Conservation (phyloP, 2,888 invertebrate species). For the Micoletzkya japonica region DNA sequence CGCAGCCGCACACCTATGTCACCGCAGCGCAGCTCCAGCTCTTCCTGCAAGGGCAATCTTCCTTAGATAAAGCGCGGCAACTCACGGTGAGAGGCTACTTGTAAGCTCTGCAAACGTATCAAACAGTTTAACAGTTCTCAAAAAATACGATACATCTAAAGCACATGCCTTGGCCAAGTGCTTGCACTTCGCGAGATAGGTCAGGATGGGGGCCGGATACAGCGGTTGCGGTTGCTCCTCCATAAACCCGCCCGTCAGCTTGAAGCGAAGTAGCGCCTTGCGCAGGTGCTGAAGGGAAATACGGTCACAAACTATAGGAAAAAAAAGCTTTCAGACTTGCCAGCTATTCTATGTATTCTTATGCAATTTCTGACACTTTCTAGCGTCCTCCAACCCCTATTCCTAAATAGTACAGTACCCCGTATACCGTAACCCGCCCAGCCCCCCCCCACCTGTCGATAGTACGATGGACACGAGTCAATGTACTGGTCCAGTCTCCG, state of each 20-base stretch:
- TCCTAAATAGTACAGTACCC: not conserved
- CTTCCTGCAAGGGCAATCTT: constrained; percentile 52
- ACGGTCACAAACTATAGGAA: not conserved
- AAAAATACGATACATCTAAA: not conserved
- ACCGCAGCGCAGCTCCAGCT: constrained; percentile 61
- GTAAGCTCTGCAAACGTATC: not conserved
- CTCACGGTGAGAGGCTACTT: not conserved
- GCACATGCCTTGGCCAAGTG: constrained; percentile 74
- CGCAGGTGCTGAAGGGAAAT: constrained; percentile 76
- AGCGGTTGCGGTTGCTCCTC: constrained; percentile 71
- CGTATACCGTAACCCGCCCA: not conserved
- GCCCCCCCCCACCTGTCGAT: constrained; percentile 66
- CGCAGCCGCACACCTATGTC: constrained; percentile 30
- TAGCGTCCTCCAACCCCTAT: not conserved
- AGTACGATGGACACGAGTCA: constrained; percentile 94
- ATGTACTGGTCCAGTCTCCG: constrained; percentile 89
- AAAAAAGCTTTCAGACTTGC: not conserved
- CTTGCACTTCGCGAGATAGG: constrained; percentile 91
- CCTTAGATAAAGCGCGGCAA: not conserved
- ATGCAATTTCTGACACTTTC: not conserved
- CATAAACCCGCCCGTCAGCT: constrained; percentile 84
- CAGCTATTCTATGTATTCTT: not conserved
- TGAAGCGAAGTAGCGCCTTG: constrained; percentile 87
- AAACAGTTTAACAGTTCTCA: not conserved
- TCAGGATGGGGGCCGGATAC: constrained; percentile 70